Evolutionary conservation across 2,797 vertebrate genomes (phyloP), one percentile per base, ranked within the genome.

Genomic region (Hylomyscus alleni): DNA sequence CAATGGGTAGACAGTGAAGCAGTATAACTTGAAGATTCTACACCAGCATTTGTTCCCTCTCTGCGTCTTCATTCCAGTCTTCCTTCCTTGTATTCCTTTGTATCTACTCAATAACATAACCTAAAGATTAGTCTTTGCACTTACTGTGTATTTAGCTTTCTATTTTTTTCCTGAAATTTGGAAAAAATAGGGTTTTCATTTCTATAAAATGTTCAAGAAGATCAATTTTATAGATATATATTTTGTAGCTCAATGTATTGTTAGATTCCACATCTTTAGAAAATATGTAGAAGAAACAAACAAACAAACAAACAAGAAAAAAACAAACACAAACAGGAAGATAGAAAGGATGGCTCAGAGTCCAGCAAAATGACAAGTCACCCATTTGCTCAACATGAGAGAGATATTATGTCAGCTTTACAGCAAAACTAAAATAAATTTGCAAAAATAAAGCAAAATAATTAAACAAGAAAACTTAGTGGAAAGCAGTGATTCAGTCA

Each of bases 121-220:
- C 20, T 31, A 81, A 76, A 22, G 31, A 54, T 19, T 77, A 44
- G 6, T 29, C 72, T 94, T 31, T 31, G 75, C 73, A 83, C 86
- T 4, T 47, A 73, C 50, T 54, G 6, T 67, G 90, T 54, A 50
- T 22, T 85, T 95, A 72, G 29, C 44, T 89, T 31, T 88, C 4
- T 4, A 3, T 6, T n/a, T 69, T 67, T 52, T 58, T 37, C 40
- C 22, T 40, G 4, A 29, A 34, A 1, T 83, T 96, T 90, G 85
- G 34, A 93, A 97, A 62, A 22, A 96, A 56, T 62, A 84, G 3
- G 13, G 47, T 76, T 24, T 3, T 10, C 22, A n/a, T 96, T 90
- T 60, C 29, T 10, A 14, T 22, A 84, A 94, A 86, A 86, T 50
- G 58, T 95, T 81, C 29, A 77, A 88, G 93, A 47, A 29, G 0